Base-by-base conservation (phyloP, 2,113 vertebrate genomes). In the Lagenorhynchus albirostris region DNA sequence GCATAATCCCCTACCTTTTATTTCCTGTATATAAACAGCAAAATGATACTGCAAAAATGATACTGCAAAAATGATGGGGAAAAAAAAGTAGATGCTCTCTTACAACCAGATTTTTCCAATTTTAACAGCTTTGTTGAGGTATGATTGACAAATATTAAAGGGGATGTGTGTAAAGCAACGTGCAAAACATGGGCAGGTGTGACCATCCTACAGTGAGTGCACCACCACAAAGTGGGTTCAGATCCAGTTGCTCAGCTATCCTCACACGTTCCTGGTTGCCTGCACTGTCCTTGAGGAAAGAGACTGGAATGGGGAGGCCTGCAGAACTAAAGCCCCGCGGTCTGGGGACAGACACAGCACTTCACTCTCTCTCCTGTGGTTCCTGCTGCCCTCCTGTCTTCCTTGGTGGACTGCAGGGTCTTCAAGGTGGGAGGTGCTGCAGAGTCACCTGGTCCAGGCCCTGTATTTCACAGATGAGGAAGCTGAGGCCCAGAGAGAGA, bases 151-250 rank as follows among this genome's bases (percentile, higher is more conserved):
- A 23, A 33, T 5, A 55, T 20, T 12, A 53, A 76, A 77, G 67
- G 47, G 31, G 1, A 11, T 0, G 7, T 36, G 15, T 3, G 12
- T 10, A 74, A 62, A n/a, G 11, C 50, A 6, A 11, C 0, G 0
- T 26, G 8, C 38, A 8, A 55, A 74, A 23, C 8, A 8, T 23
- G 17, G 3, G 17, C 17, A 47, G 26, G 5, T 12, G 10, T 4
- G 38, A 18, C 6, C n/a, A 18, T 41, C 77, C n/a, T 6, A 26
- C 17, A 31, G 38, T 4, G 8, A n/a, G 55, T 62, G 31, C 13
- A 5, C 21, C 0, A 1, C 4, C 8, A 5, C 15, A 9, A 20
- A 33, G 44, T 4, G 14, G 23, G 6, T 2, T 71, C 47, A 50
- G 23, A 13, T 13, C 79, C 4, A 12, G 18, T 4, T 4, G 38